Evolutionary conservation across 1,140 invertebrate genomes (phyloP), one percentile per base, ranked within the genome.

Genomic region (Drosophila sucinea): DNA sequence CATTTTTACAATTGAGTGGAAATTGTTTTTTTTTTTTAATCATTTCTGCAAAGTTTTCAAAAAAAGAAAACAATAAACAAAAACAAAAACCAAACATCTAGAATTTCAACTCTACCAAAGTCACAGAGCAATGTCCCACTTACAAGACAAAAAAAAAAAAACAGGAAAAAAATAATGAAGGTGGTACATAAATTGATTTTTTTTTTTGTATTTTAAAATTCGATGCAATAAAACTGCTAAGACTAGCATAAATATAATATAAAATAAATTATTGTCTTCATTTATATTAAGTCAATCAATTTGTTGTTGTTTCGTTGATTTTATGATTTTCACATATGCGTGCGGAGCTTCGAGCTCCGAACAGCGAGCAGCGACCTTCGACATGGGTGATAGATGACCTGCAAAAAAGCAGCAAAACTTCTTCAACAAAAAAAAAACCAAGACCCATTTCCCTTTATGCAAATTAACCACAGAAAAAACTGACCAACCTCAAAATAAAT

Each of bases 401-500:
- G 44, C 44, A 51, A 51, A 51, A 27, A 27, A 25, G 25, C 25
- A 77, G 47, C 25, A 23, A 60, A 25, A 30, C 33, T 6, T 5
- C 11, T 60, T 67, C 60, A 44, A 44, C 27, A 2, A 10, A 32
- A 11, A 17, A 38, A 10, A 30, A 32, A 4, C 7, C n/a, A 33
- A 57, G 30, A 35, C 8, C 33, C 38, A 64, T 64, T 64, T 44
- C 40, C 33, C 30, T 51, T 38, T 64, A 23, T 8, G 25, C 35
- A 60, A 60, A 35, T 35, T 17, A 23, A 63, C 7, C 30, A 33
- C 62, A 51, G 41, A 55, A 67, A 79, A 71, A 61, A 79, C 83
- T 86, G 83, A 86, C 83, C 83, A 79, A 66, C 83, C 83, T 77
- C 82, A 86, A 67, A 68, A 47, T 55, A 40, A 63, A 54, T 55